Base-by-base conservation (phyloP, 2,888 invertebrate genomes). In the Zele albiditarsus region DNA sequence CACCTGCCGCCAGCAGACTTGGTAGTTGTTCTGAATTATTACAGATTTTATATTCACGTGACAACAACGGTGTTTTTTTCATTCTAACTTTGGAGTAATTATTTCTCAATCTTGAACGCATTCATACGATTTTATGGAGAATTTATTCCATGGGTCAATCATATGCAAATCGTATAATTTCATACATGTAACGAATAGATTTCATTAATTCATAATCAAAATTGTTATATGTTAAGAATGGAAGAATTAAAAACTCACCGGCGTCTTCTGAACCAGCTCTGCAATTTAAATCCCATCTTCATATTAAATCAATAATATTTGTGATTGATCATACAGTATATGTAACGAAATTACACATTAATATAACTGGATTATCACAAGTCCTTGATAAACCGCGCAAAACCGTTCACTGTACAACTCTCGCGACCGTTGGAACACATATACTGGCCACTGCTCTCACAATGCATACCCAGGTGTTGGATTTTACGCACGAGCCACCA, bases 401-500 rank as follows among this genome's bases (percentile, higher is more conserved):
- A 74, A 71, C 75, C 75, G 75, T 75, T 75, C 75, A 75, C 75
- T 71, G 60, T 28, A 62, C 62, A 42, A 67, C 66, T 71, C 75
- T 60, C 66, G 28, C 66, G 23, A 71, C 66, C 75, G 75, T 71
- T 75, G 75, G 60, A 71, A 33, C 67, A 67, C 68, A 57, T 70
- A 69, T 69, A 74, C 65, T 63, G 31, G 66, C 42, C 62, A 20
- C 23, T 42, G 46, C 67, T n/a, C 27, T 49, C 5, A 20, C 46
- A 49, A 25, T 49, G 46, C 42, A 16, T 63, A 25, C 8, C 68
- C 71, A 71, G 71, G 71, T 75, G 75, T 75, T 71, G 60, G 46
- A 75, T 71, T 75, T 75, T 68, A 75, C 75, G 75, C 75, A 75
- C 75, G 75, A 71, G 63, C 65, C 75, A 62, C 38, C 67, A 75